Evolutionary conservation across 2,888 invertebrate species (phyloP), one percentile per base, ranked within the genome.

Genomic region (Mimumesa dahlbomi): DNA sequence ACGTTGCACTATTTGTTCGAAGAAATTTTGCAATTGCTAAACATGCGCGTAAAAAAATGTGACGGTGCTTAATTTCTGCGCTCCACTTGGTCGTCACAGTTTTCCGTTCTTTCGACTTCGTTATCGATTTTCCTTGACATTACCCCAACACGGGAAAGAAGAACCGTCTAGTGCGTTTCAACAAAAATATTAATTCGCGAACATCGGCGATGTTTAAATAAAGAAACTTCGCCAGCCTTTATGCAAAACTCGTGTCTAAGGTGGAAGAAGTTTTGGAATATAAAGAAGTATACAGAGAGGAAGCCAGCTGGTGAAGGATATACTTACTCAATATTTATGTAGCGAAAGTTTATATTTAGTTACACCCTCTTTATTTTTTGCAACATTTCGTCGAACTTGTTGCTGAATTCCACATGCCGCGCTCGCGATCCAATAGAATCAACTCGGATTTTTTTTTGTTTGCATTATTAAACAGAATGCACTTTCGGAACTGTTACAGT

Each of bases 291-390:
- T 63, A 65, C 54, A 64, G 54, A 57, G 43, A 48, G 53, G 59
- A 52, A 36, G 69, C 65, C 48, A 71, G 63, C 36, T 71, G 73
- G 56, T 52, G 70, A 79, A 56, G 67, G 49, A 76, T 78, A 63
- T 57, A 62, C 64, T 70, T 68, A 34, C 67, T 75, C 75, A 75
- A 78, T 77, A 77, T 77, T 72, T 75, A 75, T 75, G 75, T 65
- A 49, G 49, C 5, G 40, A 14, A 65, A 78, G 52, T 68, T 72
- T 48, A 19, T 54, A 48, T 72, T 72, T 53, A 63, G 57, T 65
- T 58, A 64, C 40, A 25, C 34, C 25, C 11, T 2, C 4, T 40
- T 42, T 6, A 11, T 14, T 40, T 56, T 62, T 38, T 34, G 4
- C 49, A 25, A 6, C 29, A 25, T 19, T 16, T 36, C 4, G 14